A percentile compares a stretch with the other conserved stretches of the same genome.
phyloP scores from a whole-genome alignment of 92 coral and sea anemone species.

The Porites lobata region DNA sequence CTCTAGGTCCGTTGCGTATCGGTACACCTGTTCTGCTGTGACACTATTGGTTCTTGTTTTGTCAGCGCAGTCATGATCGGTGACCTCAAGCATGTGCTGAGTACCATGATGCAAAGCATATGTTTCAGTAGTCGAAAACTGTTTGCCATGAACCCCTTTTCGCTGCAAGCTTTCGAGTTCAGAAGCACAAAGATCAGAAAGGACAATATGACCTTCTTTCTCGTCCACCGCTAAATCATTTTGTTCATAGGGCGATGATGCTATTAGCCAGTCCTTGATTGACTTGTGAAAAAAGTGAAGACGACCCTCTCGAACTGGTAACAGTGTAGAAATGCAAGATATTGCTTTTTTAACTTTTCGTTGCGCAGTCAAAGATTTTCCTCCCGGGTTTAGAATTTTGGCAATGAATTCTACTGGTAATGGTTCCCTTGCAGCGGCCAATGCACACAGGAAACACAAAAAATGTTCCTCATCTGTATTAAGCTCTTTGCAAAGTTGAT shows the following conservation, averaged over 20 bases:
- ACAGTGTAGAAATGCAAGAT: slow-evolving; percentile 48
- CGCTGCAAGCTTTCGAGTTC: slow-evolving; percentile 31
- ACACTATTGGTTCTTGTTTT: neutral
- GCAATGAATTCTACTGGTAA: too few relatives aligned
- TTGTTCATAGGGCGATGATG: neutral
- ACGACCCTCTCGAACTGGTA: slow-evolving; percentile 50
- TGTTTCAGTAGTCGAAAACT: slow-evolving; percentile 6
- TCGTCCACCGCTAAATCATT: slow-evolving; percentile 51
- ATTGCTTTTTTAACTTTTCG: slow-evolving; percentile 32
- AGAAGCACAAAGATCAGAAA: slow-evolving; percentile 33
- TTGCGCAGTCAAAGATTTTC: too few relatives aligned
- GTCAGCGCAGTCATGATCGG: neutral
- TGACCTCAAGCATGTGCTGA: slow-evolving; percentile 36
- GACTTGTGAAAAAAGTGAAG: slow-evolving; percentile 75
- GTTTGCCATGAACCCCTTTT: neutral
- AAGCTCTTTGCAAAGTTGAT: too few relatives aligned
- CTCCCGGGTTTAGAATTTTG: too few relatives aligned
- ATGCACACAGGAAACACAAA: too few relatives aligned
- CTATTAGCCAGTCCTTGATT: slow-evolving; percentile 63
- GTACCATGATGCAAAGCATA: slow-evolving; percentile 34
- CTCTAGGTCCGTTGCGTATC: too few relatives aligned
- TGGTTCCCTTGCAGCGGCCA: too few relatives aligned
- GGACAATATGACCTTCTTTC: slow-evolving; percentile 58
- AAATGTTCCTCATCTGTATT: too few relatives aligned
- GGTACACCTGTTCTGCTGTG: too few relatives aligned